Evolutionary conservation across 2,888 invertebrate genomes (phyloP).

Genomic region (Drosophila conformis): DNA sequence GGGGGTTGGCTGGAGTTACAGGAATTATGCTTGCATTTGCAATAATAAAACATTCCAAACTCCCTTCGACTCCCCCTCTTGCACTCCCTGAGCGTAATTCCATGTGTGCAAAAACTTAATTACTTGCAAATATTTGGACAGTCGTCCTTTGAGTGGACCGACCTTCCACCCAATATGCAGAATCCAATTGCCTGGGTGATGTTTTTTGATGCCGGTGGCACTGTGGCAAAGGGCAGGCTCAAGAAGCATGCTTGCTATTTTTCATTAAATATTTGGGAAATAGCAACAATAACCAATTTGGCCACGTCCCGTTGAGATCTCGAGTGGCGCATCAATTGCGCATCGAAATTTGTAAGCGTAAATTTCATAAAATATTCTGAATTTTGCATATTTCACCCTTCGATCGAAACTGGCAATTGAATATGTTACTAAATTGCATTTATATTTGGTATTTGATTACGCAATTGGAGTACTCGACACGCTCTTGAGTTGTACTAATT

Average conservation of each 20-base stretch:
- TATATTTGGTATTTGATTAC: constrained; percentile 57
- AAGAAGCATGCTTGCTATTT: constrained; percentile 29
- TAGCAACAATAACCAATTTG: constrained; percentile 60
- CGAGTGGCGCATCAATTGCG: constrained; percentile 74
- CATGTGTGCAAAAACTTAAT: constrained; percentile 62
- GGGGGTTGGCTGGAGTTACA: not conserved
- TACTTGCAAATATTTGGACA: constrained; percentile 69
- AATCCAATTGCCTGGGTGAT: constrained; percentile 13
- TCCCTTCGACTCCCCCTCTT: not conserved
- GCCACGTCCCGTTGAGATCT: constrained; percentile 65
- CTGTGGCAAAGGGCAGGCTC: not conserved
- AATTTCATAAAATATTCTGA: constrained; percentile 53
- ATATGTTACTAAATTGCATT: constrained; percentile 52
- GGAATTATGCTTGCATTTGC: constrained; percentile 47
- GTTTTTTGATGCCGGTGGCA: too few species aligned
- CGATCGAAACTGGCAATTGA: constrained; percentile 11
- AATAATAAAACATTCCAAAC: constrained; percentile 27
- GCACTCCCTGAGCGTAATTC: not conserved
- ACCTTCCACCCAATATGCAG: constrained; percentile 23
- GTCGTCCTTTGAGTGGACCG: constrained; percentile 27
- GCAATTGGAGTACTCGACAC: constrained; percentile 71
- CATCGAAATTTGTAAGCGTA: constrained; percentile 71
- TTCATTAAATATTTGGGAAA: constrained; percentile 44
- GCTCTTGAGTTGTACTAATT: constrained; percentile 62
- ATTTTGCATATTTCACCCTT: constrained; percentile 60